These are phyloP conservation scores for Apamea sordens DNA, from an alignment of 2,888 invertebrate species.

Conservation along the genomic window DNA sequence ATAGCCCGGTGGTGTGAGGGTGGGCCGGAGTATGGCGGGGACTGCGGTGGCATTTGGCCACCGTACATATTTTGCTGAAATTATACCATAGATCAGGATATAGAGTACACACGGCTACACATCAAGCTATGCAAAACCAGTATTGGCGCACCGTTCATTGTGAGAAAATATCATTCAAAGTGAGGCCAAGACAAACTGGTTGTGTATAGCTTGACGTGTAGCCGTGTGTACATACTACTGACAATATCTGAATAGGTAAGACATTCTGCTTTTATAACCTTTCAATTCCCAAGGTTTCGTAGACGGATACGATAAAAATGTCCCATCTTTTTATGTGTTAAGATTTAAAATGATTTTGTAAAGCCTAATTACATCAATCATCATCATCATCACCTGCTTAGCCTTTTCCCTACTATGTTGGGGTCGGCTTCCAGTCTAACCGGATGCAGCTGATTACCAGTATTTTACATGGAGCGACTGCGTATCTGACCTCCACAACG, in stretches of 20 bases:
- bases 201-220: too few species aligned
- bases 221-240: rapidly evolving
- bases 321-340: neutral
- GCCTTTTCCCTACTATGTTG: too few species aligned
- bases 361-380: neutral
- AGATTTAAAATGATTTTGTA: neutral
- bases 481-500: too few species aligned
- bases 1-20: conserved; percentile 87
- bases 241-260: neutral
- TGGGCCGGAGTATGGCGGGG: conserved; percentile 88
- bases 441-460: too few species aligned
- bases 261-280: neutral
- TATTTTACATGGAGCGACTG: too few species aligned
- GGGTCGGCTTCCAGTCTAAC: too few species aligned
- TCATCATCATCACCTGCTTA: too few species aligned
- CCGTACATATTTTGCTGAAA: conserved; percentile 85
- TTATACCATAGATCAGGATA: neutral
- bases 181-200: too few species aligned
- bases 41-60: conserved; percentile 82
- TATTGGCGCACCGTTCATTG: too few species aligned
- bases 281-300: neutral
- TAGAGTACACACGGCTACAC: rapidly evolving
- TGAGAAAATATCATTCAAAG: too few species aligned
- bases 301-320: neutral
- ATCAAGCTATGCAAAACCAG: too few species aligned